Evolutionary conservation across 2,113 vertebrate genomes (phyloP), one percentile per base, ranked within the genome.

Genomic region (Thunnus thynnus): DNA sequence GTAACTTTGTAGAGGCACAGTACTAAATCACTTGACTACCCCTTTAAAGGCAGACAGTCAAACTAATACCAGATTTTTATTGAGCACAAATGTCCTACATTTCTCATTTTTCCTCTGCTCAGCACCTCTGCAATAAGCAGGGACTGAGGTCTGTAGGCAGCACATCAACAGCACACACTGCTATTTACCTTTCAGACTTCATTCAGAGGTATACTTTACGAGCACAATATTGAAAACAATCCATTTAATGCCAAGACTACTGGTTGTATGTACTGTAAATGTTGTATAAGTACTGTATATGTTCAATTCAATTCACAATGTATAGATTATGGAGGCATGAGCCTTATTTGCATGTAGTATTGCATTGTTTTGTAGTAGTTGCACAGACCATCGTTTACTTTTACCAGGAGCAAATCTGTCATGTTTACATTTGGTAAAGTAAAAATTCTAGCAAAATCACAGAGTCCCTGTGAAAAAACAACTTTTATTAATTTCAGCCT

Each of bases 371-470:
- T 69, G 27, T 65, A 78, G 58, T 60, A 60, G 18, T 36, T 66
- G 54, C 61, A 60, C 41, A 82, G 79, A 70, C 63, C 73, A 86
- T 78, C 58, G 48, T 16, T 70, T 69, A 50, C 46, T 63, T 63
- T 51, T 20, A 63, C 48, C 22, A 9, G n/a, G 12, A 62, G 50
- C 18, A 51, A 50, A 54, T 61, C 10, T 13, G 9, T 61, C 36
- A 62, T 13, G 18, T 71, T 44, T 57, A 14, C 27, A 27, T 64
- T 57, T 65, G 25, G 54, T 30, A 20, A 61, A 61, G 18, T 55
- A 47, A 10, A 25, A 18, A 47, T 55, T 30, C 36, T 2, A 47
- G 16, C 48, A n/a, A 12, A 72, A 36, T 22, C 18, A 32, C 36
- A 14, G 4, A 66, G n/a, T 12, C 62, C 18, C 14, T 30, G 27